phyloP scores from a whole-genome alignment of 1,140 invertebrate species.

The Cydia splendana region DNA sequence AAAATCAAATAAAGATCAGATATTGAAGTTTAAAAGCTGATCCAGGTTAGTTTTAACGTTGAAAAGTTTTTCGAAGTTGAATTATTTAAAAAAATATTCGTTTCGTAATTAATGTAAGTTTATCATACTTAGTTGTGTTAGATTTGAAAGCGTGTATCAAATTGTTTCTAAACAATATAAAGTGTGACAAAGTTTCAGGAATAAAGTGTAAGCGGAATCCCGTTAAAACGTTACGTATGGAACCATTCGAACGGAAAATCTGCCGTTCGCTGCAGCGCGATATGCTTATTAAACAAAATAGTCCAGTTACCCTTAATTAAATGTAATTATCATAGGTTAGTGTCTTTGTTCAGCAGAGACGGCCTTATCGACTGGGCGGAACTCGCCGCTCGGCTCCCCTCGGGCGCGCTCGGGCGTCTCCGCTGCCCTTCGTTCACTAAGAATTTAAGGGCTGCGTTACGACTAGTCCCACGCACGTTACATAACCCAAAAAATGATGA shows the following conservation, averaged over 20 bases:
- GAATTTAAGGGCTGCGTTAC: conserved; percentile 74
- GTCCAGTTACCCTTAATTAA: conserved; percentile 75
- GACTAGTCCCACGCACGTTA: conserved; percentile 51
- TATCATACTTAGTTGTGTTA: too few relatives aligned
- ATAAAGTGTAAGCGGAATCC: neutral
- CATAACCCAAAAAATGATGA: conserved; percentile 41
- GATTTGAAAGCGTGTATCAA: neutral
- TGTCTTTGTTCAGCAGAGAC: conserved; percentile 78
- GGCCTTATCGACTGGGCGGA: conserved; percentile 80
- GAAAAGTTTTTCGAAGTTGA: too few relatives aligned
- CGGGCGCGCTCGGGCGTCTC: conserved; percentile 53
- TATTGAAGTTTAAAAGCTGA: too few relatives aligned
- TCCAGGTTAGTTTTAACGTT: too few relatives aligned
- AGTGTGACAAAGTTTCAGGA: neutral
- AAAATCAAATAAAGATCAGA: too few relatives aligned
- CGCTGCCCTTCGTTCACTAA: conserved; percentile 62
- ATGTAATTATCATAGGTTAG: conserved; percentile 79
- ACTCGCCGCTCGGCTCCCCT: conserved; percentile 61
- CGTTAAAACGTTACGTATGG: neutral
- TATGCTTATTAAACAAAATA: conserved; percentile 68
- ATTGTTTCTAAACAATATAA: conserved; percentile 8
- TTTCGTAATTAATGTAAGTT: too few relatives aligned
- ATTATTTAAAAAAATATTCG: too few relatives aligned
- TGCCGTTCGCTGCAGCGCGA: conserved; percentile 48
- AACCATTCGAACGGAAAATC: conserved; percentile 36